These are phyloP conservation scores for Eumaeus atala DNA, from an alignment of 1,140 invertebrate genomes.

Conservation along the genomic window DNA sequence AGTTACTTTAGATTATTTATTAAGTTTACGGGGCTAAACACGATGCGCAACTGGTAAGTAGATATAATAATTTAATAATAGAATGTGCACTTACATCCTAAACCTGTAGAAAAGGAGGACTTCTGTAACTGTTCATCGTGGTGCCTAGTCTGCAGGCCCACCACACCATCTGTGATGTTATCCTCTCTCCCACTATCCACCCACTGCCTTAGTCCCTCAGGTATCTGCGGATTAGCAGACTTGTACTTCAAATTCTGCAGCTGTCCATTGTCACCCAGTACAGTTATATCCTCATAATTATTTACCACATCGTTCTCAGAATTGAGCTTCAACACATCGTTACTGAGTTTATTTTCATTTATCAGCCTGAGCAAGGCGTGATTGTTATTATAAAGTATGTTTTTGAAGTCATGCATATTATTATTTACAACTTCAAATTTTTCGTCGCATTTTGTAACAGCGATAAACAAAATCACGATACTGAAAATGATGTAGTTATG, in stretches of 20 bases:
- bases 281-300: conserved; percentile 54
- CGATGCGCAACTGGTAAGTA: not conserved
- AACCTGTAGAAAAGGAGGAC: conserved; percentile 56
- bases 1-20: no score
- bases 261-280: conserved; percentile 47
- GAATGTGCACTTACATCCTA: conserved; percentile 49
- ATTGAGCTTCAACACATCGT: not conserved
- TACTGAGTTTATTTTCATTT: conserved; percentile 36
- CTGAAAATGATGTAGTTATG: not conserved
- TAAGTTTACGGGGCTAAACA: not conserved
- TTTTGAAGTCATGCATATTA: conserved; percentile 28
- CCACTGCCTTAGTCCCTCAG: conserved; percentile 26
- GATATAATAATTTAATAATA: conserved; percentile 11
- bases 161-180: not conserved
- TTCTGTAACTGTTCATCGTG: conserved; percentile 16
- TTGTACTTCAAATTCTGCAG: conserved; percentile 56
- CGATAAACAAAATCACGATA: not conserved
- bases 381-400: conserved; percentile 33
- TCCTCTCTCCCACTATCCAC: conserved; percentile 17
- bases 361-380: conserved; percentile 34
- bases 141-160: not conserved
- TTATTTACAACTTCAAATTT: conserved; percentile 26
- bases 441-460: conserved; percentile 22
- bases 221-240: conserved; percentile 34
- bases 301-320: conserved; percentile 34